phyloP scores from a whole-genome alignment of 2,888 invertebrate genomes.

The Anticlea derivata region DNA sequence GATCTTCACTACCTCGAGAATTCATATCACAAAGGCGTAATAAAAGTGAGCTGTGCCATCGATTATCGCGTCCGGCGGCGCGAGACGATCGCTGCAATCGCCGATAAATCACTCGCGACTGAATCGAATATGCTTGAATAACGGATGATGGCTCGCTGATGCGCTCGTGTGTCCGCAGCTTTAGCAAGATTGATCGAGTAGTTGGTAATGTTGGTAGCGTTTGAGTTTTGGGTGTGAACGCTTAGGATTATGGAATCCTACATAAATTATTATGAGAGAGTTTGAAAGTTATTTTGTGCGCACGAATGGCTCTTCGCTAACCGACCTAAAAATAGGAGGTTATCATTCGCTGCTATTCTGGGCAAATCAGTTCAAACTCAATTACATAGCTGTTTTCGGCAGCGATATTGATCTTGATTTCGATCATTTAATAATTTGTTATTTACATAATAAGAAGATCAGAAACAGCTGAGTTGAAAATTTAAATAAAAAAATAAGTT shows the following conservation, averaged over 20 bases:
- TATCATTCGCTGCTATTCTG: too few relatives aligned
- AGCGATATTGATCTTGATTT: too few relatives aligned
- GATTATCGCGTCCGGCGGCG: constrained; percentile 67
- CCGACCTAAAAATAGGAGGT: too few relatives aligned
- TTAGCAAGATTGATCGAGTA: constrained; percentile 47
- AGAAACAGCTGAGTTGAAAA: too few relatives aligned
- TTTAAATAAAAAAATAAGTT: too few relatives aligned
- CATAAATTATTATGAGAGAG: constrained; percentile 4
- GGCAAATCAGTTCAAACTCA: too few relatives aligned
- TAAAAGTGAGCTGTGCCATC: constrained; percentile 66
- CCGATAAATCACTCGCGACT: constrained; percentile 65
- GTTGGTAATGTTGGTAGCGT: constrained; percentile 7
- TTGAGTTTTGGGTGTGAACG: constrained; percentile 7
- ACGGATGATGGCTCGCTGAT: constrained; percentile 52
- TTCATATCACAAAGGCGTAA: constrained; percentile 40
- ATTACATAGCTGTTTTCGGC: too few relatives aligned
- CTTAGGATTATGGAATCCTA: constrained; percentile 2
- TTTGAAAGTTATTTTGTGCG: too few relatives aligned
- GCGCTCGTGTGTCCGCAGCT: constrained; percentile 46
- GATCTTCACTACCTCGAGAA: too few relatives aligned
- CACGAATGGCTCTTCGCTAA: too few relatives aligned
- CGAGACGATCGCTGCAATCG: constrained; percentile 65
- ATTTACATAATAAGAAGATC: too few relatives aligned
- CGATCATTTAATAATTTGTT: too few relatives aligned
- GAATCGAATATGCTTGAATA: constrained; percentile 52